Conservation (phyloP, 1,140 invertebrate genomes). For the Heliconius nattereri region DNA sequence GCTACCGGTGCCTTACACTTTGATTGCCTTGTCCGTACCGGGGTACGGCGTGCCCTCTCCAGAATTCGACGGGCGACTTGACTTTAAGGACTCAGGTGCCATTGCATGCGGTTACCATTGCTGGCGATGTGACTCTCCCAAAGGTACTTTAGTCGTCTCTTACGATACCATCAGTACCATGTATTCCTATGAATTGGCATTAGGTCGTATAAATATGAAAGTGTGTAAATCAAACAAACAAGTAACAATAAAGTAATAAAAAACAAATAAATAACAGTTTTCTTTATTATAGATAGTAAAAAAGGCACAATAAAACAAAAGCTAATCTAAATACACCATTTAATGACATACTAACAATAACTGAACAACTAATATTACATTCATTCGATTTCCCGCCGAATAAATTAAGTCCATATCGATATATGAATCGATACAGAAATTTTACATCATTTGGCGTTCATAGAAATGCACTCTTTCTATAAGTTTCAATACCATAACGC, state of each 20-base stretch:
- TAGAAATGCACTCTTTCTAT: background rate
- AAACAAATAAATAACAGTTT: constrained; percentile 21
- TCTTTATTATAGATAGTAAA: constrained; percentile 17
- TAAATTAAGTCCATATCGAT: background rate
- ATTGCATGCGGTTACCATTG: too few relatives aligned
- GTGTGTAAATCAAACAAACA: too few relatives aligned
- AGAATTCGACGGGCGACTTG: too few relatives aligned
- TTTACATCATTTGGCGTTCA: background rate
- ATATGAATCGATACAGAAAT: constrained; percentile 1
- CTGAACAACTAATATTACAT: constrained; percentile 16
- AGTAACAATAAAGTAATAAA: background rate
- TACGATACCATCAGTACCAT: too few relatives aligned
- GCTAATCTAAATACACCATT: constrained; percentile 35
- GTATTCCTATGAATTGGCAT: too few relatives aligned
- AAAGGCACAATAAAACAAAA: constrained; percentile 23
- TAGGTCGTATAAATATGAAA: too few relatives aligned
- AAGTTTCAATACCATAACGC: background rate
- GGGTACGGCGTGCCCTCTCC: too few relatives aligned
- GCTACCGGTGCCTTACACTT: too few relatives aligned
- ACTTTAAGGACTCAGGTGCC: too few relatives aligned
- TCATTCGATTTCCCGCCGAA: background rate
- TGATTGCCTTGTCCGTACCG: too few relatives aligned
- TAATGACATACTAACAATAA: constrained; percentile 28
- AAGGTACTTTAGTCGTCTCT: too few relatives aligned
- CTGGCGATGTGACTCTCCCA: too few relatives aligned